Percentiles rank a stretch among this genome's conserved stretches.
These are phyloP conservation scores for Sebastolobus altivelis DNA, from an alignment of 2,797 vertebrate genomes.

Conservation along the genomic window DNA sequence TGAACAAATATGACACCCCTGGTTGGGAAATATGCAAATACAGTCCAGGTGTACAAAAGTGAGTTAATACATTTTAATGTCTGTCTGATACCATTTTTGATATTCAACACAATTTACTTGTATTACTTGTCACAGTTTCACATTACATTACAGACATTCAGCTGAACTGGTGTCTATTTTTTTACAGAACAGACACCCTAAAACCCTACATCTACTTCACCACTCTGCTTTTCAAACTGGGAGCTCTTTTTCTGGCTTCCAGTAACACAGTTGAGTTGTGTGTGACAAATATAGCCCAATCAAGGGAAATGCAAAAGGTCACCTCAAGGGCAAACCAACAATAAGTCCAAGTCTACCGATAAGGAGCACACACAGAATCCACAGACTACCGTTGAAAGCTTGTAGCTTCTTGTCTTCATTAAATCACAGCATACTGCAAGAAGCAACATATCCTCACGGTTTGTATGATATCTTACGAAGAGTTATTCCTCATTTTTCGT, in stretches of 20 bases:
- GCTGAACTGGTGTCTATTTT: background rate
- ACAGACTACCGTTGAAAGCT: background rate
- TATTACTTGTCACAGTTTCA: constrained; percentile 10
- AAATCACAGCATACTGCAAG: constrained; percentile 5
- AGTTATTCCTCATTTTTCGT: too few relatives aligned
- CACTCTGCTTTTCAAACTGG: constrained; percentile 4
- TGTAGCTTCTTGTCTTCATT: background rate
- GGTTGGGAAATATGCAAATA: constrained; percentile 34
- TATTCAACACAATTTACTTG: constrained; percentile 31
- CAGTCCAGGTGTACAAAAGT: background rate
- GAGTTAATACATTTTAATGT: background rate
- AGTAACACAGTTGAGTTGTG: background rate
- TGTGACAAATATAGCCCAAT: background rate
- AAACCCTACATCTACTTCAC: background rate
- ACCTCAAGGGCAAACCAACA: background rate
- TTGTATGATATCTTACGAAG: too few relatives aligned
- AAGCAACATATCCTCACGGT: too few relatives aligned
- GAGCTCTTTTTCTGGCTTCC: background rate
- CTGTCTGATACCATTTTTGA: background rate
- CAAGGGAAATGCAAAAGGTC: constrained; percentile 12
- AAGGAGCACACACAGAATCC: background rate
- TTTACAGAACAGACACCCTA: background rate
- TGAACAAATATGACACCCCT: background rate
- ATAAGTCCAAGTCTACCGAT: background rate
- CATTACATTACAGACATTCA: background rate